A percentile compares a stretch with the other conserved stretches of the same genome.
Evolutionary conservation across 1,140 invertebrate species (phyloP).

Genomic region (Drosophila saltans): DNA sequence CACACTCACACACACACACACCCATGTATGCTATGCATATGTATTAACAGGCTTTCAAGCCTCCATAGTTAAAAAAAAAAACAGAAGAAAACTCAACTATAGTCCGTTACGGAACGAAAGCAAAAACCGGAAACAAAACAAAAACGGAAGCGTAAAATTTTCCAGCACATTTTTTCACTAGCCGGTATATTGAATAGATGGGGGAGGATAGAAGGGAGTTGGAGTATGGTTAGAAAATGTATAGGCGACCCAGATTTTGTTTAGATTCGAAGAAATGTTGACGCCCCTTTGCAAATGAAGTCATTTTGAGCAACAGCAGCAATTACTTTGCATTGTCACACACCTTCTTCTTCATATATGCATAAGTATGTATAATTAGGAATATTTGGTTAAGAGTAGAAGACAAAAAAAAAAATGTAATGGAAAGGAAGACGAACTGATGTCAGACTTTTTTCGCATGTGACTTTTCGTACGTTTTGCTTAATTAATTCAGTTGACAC

Average conservation of each 20-base stretch:
- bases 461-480: conserved; percentile 30
- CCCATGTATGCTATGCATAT: not conserved
- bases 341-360: conserved; percentile 37
- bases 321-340: conserved; percentile 42
- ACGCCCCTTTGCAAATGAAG: conserved; percentile 45
- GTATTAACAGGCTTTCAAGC: conserved; percentile 4
- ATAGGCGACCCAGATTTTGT: conserved; percentile 46
- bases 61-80: conserved; percentile 12
- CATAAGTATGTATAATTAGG: not conserved
- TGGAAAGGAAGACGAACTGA: conserved; percentile 30
- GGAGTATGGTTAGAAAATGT: not conserved
- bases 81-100: not conserved
- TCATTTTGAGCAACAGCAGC: conserved; percentile 31
- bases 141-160: conserved; percentile 81
- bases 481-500: conserved; percentile 12
- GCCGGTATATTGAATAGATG: not conserved
- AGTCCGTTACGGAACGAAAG: conserved; percentile 51
- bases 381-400: not conserved
- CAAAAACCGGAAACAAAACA: conserved; percentile 80
- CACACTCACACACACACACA: conserved; percentile 1
- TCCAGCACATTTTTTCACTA: conserved; percentile 75
- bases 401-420: no score
- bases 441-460: conserved; percentile 45
- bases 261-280: conserved; percentile 22
- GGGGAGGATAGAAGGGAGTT: not conserved